phyloP scores from a whole-genome alignment of 2,888 invertebrate species.

The Heliconius charithonia region DNA sequence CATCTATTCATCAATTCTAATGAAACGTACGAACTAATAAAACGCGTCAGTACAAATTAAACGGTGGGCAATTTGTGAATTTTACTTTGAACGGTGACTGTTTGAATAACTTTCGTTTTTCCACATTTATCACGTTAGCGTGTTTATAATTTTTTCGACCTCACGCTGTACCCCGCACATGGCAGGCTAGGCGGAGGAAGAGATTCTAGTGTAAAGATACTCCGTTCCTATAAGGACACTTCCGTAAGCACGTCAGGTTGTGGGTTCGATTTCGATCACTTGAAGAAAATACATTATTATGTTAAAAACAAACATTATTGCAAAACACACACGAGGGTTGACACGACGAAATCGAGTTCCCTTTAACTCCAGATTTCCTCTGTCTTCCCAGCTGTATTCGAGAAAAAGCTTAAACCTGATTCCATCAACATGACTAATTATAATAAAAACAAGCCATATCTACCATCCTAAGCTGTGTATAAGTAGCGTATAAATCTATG shows the following conservation, averaged over 20 bases:
- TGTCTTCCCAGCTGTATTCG: not conserved
- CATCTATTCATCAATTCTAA: not conserved
- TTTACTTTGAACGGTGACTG: not conserved
- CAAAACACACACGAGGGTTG: too few species aligned
- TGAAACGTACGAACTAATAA: too few species aligned
- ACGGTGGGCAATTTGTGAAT: not conserved
- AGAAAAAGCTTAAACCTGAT: not conserved
- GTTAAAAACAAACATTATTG: too few species aligned
- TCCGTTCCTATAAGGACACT: too few species aligned
- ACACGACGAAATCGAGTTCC: too few species aligned
- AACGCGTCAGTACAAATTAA: not conserved
- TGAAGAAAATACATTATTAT: too few species aligned
- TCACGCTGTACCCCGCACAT: too few species aligned
- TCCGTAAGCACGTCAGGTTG: too few species aligned
- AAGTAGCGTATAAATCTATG: slow-evolving; percentile 38
- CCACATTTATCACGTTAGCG: not conserved
- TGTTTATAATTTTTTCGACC: too few species aligned
- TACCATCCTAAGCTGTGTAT: not conserved
- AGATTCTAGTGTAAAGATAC: too few species aligned
- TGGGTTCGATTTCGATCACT: not conserved
- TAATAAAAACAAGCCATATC: not conserved
- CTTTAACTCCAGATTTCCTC: too few species aligned
- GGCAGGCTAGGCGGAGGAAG: too few species aligned
- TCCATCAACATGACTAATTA: not conserved
- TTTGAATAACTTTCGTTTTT: not conserved